These are phyloP conservation scores for Caenorhabditis sulstoni DNA, from an alignment of 2,888 invertebrate species.

Conservation along the genomic window DNA sequence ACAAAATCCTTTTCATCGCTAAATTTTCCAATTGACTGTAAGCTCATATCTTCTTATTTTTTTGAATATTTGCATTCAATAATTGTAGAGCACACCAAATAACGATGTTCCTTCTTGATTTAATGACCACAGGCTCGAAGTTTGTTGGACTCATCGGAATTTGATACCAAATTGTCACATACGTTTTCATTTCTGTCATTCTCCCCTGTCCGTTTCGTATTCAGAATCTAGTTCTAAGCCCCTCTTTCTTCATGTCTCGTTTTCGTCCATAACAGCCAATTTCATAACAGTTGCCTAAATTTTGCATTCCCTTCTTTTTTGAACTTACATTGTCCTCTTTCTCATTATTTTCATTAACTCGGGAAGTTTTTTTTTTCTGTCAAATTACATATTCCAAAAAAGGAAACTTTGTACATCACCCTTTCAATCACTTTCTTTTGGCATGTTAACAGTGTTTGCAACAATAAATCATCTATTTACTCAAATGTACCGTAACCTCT, in stretches of 20 bases:
- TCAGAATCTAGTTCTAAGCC: background rate
- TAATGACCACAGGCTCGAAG: too few species aligned
- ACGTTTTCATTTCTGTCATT: background rate
- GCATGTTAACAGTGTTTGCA: conserved; percentile 30
- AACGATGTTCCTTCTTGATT: too few species aligned
- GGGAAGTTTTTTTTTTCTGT: background rate
- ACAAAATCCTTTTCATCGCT: background rate
- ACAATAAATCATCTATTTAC: conserved; percentile 48
- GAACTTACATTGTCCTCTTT: background rate
- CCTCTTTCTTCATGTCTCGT: background rate
- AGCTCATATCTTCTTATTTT: too few species aligned
- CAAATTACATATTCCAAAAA: background rate
- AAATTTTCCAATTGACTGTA: background rate
- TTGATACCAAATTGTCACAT: background rate
- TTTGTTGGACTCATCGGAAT: too few species aligned
- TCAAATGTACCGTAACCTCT: conserved; percentile 36
- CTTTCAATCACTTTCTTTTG: background rate
- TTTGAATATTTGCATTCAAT: too few species aligned
- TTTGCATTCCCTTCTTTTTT: conserved; percentile 13
- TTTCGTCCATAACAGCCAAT: background rate
- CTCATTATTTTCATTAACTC: background rate
- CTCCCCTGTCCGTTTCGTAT: background rate
- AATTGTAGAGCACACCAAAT: too few species aligned
- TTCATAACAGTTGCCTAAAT: background rate
- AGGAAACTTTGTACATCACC: background rate